Evolutionary conservation across 2,113 vertebrate species (phyloP).

Genomic region (Eptatretus burgeri): DNA sequence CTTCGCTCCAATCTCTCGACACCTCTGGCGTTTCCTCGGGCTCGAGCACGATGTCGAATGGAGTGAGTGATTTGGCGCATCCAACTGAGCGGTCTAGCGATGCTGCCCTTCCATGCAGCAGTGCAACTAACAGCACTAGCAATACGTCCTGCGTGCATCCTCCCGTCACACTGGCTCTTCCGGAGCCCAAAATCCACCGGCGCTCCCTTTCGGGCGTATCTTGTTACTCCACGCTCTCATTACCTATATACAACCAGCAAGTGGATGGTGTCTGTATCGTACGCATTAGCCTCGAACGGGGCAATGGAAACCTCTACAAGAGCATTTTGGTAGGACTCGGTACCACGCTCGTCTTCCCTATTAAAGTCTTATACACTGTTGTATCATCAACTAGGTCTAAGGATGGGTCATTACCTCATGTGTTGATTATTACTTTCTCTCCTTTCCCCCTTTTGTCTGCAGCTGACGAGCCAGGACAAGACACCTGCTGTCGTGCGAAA

Average conservation of each 20-base stretch:
- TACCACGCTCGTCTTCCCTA: not conserved
- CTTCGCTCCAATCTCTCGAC: slow-evolving; percentile 4
- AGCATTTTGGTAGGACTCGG: slow-evolving; percentile 39
- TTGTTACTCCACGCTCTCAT: slow-evolving; percentile 9
- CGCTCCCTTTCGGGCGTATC: not conserved
- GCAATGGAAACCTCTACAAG: slow-evolving; percentile 37
- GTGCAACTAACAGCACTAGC: slow-evolving; percentile 9
- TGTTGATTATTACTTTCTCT: not conserved
- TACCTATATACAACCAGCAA: slow-evolving; percentile 21
- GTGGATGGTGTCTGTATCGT: slow-evolving; percentile 28
- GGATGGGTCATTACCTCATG: no score
- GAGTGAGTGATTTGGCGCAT: not conserved
- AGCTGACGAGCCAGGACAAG: slow-evolving; percentile 53
- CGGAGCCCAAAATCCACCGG: not conserved
- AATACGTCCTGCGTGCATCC: not conserved
- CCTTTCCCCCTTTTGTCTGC: slow-evolving; percentile 8
- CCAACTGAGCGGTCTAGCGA: not conserved
- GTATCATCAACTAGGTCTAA: not conserved
- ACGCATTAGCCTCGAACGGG: slow-evolving; percentile 26
- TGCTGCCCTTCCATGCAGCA: slow-evolving; percentile 7
- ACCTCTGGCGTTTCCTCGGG: slow-evolving; percentile 3
- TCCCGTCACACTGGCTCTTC: slow-evolving; percentile 19
- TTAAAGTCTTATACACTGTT: not conserved
- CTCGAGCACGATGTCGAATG: slow-evolving; percentile 1
- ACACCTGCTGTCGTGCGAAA: slow-evolving; percentile 28